Conservation (phyloP, 2,888 invertebrate species). For the Polydrusus cervinus region DNA sequence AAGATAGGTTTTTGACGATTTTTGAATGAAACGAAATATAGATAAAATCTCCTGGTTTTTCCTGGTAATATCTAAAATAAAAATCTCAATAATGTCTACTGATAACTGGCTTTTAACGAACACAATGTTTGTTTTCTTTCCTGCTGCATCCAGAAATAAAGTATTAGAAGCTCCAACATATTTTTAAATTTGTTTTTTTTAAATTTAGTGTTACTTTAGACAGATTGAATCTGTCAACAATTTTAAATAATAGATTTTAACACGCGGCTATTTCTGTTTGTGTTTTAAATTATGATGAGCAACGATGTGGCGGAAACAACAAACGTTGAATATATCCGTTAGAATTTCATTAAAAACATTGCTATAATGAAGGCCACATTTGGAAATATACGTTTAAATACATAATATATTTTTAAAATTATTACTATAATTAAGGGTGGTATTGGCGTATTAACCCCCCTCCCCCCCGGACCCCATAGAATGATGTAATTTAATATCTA, state of each 20-base stretch:
- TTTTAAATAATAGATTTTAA: constrained; percentile 2
- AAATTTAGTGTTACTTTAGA: not conserved
- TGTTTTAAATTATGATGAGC: not conserved
- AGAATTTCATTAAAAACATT: not conserved
- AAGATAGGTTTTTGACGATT: no score
- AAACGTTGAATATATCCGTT: not conserved
- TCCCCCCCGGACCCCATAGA: no score
- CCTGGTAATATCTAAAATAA: no score
- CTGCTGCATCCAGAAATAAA: not conserved
- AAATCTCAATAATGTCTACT: no score
- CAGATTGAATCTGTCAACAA: constrained; percentile 8
- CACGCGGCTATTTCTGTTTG: not conserved
- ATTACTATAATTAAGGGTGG: no score
- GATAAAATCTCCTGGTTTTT: no score
- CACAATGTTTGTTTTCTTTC: not conserved
- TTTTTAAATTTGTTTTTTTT: constrained; percentile 15
- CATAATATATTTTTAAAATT: no score
- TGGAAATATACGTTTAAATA: no score
- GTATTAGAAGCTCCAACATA: not conserved
- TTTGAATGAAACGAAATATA: no score
- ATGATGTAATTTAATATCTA: no score
- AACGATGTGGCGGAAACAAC: not conserved
- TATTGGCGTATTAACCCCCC: no score
- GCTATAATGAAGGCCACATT: no score
- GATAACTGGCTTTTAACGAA: not conserved